Evolutionary conservation across 2,888 invertebrate species (phyloP), one percentile per base, ranked within the genome.

Genomic region (Pyrocoelia pectoralis): DNA sequence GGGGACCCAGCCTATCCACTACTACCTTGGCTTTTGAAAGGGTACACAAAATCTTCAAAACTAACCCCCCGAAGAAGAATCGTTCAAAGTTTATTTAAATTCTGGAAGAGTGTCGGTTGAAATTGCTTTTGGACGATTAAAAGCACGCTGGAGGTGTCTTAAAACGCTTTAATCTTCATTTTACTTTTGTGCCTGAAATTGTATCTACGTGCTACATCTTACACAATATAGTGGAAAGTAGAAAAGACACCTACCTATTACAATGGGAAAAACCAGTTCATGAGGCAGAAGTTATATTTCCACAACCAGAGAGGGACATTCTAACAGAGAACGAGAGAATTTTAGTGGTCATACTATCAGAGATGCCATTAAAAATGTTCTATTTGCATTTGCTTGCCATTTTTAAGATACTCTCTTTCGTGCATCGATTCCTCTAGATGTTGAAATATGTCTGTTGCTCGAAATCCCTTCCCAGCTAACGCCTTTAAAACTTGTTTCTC

Each of bases 61-160:
- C 40, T 40, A n/a, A n/a, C 8, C 40, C 40, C 40, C 40, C 4
- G n/a, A 40, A n/a, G 40, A 40, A n/a, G 40, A 40, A 40, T 40
- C 40, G 15, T 43, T 43, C 3, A 43, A 13, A n/a, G 43, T 43
- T 14, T 15, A 43, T 43, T 43, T 43, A 43, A 13, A 43, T 43
- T 12, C 14, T 8, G 13, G 43, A 12, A 12, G n/a, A 43, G 43
- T 43, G 13, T 14, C 14, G 3, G 43, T 43, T 14, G 43, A 43
- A 15, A 43, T 43, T 43, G 43, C 43, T 14, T 43, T 43, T 43
- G 43, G 43, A 14, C 43, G 43, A 43, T 43, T 43, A 15, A 43
- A 43, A 43, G 3, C 43, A 14, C 43, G 43, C 6, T 24, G 24
- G 24, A 43, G 43, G n/a, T 40, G 40, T n/a, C 40, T 40, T 40